These are phyloP conservation scores for Chalcis sispes DNA, from an alignment of 2,888 invertebrate species.

Conservation along the genomic window DNA sequence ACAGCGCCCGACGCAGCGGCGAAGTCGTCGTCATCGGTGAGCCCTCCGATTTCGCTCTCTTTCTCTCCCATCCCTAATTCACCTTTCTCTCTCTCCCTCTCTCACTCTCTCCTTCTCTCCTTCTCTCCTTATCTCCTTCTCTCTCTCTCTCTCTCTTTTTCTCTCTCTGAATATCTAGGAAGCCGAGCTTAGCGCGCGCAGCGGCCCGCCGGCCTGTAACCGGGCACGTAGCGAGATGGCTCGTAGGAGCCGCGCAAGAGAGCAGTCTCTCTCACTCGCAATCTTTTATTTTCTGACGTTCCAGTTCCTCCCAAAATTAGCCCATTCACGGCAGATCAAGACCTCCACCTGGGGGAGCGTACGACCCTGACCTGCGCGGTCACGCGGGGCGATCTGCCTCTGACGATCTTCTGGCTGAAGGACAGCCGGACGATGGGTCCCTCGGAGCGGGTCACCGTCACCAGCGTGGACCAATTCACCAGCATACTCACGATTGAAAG, in stretches of 20 bases:
- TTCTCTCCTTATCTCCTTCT: neutral
- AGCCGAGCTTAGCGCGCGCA: neutral
- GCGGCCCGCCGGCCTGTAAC: neutral
- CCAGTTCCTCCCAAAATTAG: conserved; percentile 88
- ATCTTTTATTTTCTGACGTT: conserved; percentile 68
- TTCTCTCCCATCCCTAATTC: neutral
- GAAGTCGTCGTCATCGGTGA: conserved; percentile 88
- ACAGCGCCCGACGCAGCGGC: conserved; percentile 84
- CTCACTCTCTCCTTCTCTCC: neutral
- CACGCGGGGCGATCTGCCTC: conserved; percentile 85
- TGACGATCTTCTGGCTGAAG: conserved; percentile 87
- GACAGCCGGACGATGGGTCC: conserved; percentile 83
- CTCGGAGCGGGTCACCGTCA: conserved; percentile 82
- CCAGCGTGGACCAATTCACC: conserved; percentile 86
- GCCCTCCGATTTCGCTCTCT: conserved; percentile 64
- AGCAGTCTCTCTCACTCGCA: conserved; percentile 53
- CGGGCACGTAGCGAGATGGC: neutral
- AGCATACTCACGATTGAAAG: conserved; percentile 87
- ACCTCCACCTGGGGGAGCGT: conserved; percentile 84
- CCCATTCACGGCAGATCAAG: conserved; percentile 83
- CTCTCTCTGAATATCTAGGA: conserved; percentile 11
- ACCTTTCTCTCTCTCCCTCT: neutral
- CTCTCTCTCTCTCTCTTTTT: neutral
- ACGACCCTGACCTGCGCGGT: conserved; percentile 86
- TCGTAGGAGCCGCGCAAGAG: neutral